Evolutionary conservation across 2,888 invertebrate species (phyloP), one percentile per base, ranked within the genome.

Genomic region (Biston betularia): DNA sequence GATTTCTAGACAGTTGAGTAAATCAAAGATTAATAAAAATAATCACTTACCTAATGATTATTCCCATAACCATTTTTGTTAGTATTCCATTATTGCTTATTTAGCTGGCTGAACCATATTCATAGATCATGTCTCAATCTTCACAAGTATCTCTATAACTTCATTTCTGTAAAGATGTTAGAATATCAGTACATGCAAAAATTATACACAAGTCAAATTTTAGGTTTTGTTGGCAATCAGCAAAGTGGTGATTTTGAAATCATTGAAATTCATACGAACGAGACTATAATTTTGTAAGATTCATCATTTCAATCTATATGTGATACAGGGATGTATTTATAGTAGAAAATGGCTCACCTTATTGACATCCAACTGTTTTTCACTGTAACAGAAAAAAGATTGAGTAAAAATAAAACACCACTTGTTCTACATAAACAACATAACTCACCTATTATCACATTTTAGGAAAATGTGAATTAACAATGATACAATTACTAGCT

Each of bases 371-470:
- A 8, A n/a, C 38, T 71, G 65, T 14, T 72, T 58, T 61, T 63
- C 14, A 74, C 93, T 93, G 91, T 81, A 92, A 92, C 72, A 80
- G 73, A 87, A 90, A 92, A 83, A 72, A 89, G 69, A 84, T 85
- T 92, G 74, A 92, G 86, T 92, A 92, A 87, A 87, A 84, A 89
- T 88, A 88, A 85, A 81, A 85, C 84, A 87, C 80, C 80, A 80
- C 77, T 80, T 83, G 80, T 77, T 83, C 79, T 79, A 81, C 45
- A 81, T 80, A 67, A 81, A 66, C 71, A 76, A 83, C 61, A 74
- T 70, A 81, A 92, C 92, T 93, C 83, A 93, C 92, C 93, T 88
- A 80, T 74, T 71, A 66, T 62, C 68, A 77, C 78, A 72, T 78
- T 70, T 77, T 75, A 78, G 82, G 82, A 77, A 72, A 79, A 75